Evolutionary conservation across 2,888 invertebrate genomes (phyloP).

Genomic region (Synanthedon andrenaeformis): DNA sequence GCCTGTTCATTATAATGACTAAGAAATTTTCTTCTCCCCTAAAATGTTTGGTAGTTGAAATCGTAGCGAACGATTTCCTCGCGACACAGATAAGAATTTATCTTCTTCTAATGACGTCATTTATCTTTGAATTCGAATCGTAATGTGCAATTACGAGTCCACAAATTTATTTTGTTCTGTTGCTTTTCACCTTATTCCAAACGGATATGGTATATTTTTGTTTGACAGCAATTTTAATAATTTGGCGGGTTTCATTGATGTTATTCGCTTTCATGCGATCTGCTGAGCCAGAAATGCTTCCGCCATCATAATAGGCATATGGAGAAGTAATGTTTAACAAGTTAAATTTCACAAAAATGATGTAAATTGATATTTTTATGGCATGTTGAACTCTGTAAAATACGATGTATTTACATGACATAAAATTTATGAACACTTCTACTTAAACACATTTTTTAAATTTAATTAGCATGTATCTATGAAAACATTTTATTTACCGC

Average conservation of each 20-base stretch:
- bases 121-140: conserved; percentile 12
- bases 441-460: too few species aligned
- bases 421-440: too few species aligned
- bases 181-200: neutral
- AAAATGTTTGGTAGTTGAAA: neutral
- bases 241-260: conserved; percentile 14
- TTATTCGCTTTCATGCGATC: conserved; percentile 27
- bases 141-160: conserved; percentile 12
- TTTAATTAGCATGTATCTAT: too few species aligned
- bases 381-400: neutral
- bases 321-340: neutral
- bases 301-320: conserved; percentile 18
- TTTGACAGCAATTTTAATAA: neutral
- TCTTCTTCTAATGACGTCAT: conserved; percentile 13
- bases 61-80: neutral
- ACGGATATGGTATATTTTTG: neutral
- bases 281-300: conserved; percentile 28
- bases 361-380: neutral
- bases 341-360: neutral
- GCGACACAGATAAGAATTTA: conserved; percentile 1
- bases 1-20: too few species aligned
- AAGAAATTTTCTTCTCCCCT: too few species aligned
- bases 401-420: neutral
- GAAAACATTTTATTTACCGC: too few species aligned
- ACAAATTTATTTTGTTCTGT: conserved; percentile 2